Percentiles rank a stretch among this genome's conserved stretches.
phyloP scores from a whole-genome alignment of 2,888 invertebrate genomes.

The Macaria notata region DNA sequence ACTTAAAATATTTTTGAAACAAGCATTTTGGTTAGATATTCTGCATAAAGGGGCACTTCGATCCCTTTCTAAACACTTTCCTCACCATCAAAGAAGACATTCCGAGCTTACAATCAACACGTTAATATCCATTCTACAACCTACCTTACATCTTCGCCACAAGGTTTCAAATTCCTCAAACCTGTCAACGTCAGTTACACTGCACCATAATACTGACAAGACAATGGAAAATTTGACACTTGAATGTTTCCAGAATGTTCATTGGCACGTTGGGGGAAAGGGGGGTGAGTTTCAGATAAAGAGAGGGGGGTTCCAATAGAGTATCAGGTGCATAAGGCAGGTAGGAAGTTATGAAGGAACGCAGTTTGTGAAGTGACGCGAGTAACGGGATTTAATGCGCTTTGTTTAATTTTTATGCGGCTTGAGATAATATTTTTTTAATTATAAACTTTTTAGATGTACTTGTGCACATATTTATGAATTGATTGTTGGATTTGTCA shows the following conservation, averaged over 20 bases:
- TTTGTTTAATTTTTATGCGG: too few relatives aligned
- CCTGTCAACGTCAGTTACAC: slow-evolving; percentile 6
- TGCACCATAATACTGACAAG: slow-evolving; percentile 30
- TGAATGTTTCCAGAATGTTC: slow-evolving; percentile 38
- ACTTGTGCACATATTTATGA: too few relatives aligned
- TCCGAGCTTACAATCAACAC: too few relatives aligned
- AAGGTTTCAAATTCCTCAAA: neutral
- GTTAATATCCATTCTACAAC: neutral
- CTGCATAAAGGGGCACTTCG: too few relatives aligned
- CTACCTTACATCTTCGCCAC: too few relatives aligned
- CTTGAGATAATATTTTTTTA: too few relatives aligned
- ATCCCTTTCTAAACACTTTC: too few relatives aligned
- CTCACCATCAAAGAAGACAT: too few relatives aligned
- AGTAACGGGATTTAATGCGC: slow-evolving; percentile 3
- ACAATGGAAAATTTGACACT: slow-evolving; percentile 54
- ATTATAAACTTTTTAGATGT: too few relatives aligned
- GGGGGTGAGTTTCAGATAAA: neutral
- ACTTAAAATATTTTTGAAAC: too few relatives aligned
- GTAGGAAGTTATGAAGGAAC: slow-evolving; percentile 16
- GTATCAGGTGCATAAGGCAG: slow-evolving; percentile 25
- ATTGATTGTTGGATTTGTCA: too few relatives aligned
- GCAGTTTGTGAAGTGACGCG: slow-evolving; percentile 7
- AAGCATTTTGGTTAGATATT: too few relatives aligned
- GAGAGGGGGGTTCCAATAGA: slow-evolving; percentile 24
- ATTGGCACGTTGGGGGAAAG: slow-evolving; percentile 20